phyloP scores from a whole-genome alignment of 2,888 invertebrate species.

The Nomada ferruginata region DNA sequence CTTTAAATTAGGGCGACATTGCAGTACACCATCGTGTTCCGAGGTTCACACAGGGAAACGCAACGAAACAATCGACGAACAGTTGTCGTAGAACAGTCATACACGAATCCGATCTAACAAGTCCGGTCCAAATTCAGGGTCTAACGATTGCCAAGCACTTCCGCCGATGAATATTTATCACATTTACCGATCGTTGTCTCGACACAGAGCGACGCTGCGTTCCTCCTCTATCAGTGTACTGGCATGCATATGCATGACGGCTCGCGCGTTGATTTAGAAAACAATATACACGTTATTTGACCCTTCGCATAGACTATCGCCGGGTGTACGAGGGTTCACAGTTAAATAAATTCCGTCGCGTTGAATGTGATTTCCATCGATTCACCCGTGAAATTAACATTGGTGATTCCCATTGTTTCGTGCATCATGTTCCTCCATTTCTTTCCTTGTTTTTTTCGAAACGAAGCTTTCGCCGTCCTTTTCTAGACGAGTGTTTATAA shows the following conservation, averaged over 20 bases:
- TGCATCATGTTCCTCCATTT: not conserved
- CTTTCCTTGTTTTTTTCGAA: not conserved
- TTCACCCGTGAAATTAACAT: slow-evolving; percentile 51
- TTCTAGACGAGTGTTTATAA: not conserved
- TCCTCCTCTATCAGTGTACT: not conserved
- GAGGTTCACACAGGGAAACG: not conserved
- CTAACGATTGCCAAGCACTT: slow-evolving; percentile 52
- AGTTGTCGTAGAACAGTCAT: slow-evolving; percentile 5
- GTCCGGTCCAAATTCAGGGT: slow-evolving; percentile 52
- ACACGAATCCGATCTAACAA: slow-evolving; percentile 18
- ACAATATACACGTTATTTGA: slow-evolving; percentile 56
- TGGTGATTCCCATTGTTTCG: slow-evolving; percentile 55
- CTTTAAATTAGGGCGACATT: not conserved
- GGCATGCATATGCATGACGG: slow-evolving; percentile 48
- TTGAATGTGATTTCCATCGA: slow-evolving; percentile 56
- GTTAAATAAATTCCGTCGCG: slow-evolving; percentile 50
- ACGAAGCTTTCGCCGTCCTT: not conserved
- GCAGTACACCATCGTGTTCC: not conserved
- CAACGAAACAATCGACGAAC: slow-evolving; percentile 14
- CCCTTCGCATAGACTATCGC: slow-evolving; percentile 27
- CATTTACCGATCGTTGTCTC: slow-evolving; percentile 44
- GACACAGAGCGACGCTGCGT: slow-evolving; percentile 19
- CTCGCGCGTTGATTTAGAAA: slow-evolving; percentile 43
- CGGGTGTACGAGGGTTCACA: slow-evolving; percentile 27
- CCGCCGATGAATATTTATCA: slow-evolving; percentile 61